phyloP scores from a whole-genome alignment of 2,113 vertebrate species.

The Sinocyclocheilus rhinocerous region DNA sequence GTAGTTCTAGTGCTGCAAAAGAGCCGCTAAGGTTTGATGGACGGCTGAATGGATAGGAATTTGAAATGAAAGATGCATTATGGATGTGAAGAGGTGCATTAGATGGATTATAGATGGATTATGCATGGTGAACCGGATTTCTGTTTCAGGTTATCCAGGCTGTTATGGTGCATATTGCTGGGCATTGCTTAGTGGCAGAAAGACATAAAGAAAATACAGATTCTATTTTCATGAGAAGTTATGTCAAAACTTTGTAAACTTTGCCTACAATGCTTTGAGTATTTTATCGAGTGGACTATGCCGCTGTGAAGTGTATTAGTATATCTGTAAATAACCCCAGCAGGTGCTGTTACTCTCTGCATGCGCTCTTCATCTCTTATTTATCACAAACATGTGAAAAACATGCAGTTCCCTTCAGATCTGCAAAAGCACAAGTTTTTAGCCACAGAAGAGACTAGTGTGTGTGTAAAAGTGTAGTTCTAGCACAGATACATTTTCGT shows the following conservation, averaged over 20 bases:
- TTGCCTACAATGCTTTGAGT: too few relatives aligned
- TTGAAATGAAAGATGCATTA: background rate
- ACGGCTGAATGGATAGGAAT: background rate
- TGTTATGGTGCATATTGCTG: background rate
- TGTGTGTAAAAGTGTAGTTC: background rate
- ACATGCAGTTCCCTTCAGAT: background rate
- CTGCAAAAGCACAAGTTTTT: background rate
- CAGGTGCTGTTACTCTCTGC: background rate
- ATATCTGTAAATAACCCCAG: conserved; percentile 16
- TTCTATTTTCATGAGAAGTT: background rate
- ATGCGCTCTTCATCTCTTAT: conserved; percentile 13
- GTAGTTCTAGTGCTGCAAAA: background rate
- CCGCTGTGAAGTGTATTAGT: background rate
- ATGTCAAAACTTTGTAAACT: conserved; percentile 18
- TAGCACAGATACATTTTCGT: background rate
- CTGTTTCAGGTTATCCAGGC: conserved; percentile 1
- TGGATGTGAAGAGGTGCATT: background rate
- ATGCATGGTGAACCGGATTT: background rate
- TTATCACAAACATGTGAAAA: conserved; percentile 17
- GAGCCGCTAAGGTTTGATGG: background rate
- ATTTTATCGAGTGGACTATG: background rate
- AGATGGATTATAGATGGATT: conserved; percentile 22
- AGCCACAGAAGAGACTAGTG: background rate
- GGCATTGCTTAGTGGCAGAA: background rate
- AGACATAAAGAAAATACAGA: background rate